phyloP scores from a whole-genome alignment of 2,113 vertebrate species.

The Psammodynastes pulverulentus region DNA sequence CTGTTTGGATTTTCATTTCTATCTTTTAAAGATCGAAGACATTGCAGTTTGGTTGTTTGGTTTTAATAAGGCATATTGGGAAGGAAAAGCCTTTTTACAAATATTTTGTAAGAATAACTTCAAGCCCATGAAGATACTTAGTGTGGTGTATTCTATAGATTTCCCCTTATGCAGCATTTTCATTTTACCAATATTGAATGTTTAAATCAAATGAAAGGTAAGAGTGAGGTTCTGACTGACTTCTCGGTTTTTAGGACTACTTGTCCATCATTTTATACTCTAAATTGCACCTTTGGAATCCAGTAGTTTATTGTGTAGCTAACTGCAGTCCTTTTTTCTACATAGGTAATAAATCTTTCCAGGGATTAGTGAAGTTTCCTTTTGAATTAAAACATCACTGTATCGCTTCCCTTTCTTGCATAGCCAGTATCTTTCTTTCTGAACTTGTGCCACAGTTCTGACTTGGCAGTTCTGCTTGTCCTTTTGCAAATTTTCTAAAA shows the following conservation, averaged over 20 bases:
- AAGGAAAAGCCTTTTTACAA: not conserved
- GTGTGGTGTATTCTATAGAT: rapidly evolving
- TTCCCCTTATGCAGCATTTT: conserved; percentile 34
- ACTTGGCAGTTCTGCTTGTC: not conserved
- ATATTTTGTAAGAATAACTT: rapidly evolving
- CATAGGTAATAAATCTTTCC: conserved; percentile 52
- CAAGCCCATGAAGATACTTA: not conserved
- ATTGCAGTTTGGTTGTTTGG: not conserved
- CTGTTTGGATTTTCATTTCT: not conserved
- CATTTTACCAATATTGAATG: conserved; percentile 18
- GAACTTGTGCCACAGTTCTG: conserved; percentile 35
- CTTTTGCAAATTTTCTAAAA: conserved; percentile 9
- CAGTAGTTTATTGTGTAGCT: conserved; percentile 45
- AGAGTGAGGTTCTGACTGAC: conserved; percentile 45
- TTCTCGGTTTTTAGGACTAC: conserved; percentile 49
- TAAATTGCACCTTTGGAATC: conserved; percentile 50
- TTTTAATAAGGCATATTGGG: rapidly evolving
- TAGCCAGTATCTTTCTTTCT: conserved; percentile 44
- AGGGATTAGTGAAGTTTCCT: conserved; percentile 50
- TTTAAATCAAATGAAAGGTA: conserved; percentile 54
- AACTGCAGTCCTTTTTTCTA: conserved; percentile 53
- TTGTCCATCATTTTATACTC: conserved; percentile 55
- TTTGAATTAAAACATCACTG: conserved; percentile 59
- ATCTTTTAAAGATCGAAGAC: rapidly evolving
- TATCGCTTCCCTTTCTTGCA: conserved; percentile 28